Evolutionary conservation across 1,140 invertebrate genomes (phyloP), one percentile per base, ranked within the genome.

Genomic region (Trinorchestia longiramus): DNA sequence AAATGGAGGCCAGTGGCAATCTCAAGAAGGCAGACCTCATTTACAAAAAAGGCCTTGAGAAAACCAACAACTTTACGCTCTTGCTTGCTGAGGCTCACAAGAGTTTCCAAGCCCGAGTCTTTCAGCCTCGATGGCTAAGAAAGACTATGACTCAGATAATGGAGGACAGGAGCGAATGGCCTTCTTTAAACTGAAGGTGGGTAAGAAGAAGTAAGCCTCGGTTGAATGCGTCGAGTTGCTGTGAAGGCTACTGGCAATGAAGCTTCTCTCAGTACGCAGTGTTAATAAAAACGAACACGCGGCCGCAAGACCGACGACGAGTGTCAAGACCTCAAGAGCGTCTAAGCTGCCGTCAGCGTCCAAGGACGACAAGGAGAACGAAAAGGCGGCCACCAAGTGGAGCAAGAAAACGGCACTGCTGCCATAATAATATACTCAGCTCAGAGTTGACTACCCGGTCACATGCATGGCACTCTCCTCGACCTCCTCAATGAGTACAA

Each of bases 21-120:
- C 96, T 96, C n/a, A 97, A 97, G 96, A 97, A 97, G 96, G 97
- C 97, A 17, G 97, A 97, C 97, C 95, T 96, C 43, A 97, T 97
- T 19, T 97, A 97, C 96, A 95, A 96, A 23, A 97, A 97, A 95
- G 97, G 97, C 28, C 94, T 97, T 8, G 91, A 96, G 43, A 96
- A 96, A 95, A 96, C 96, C 87, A 97, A 97, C 28, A 87, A 97
- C 92, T 97, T 97, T 0, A 62, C 97, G 36, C 97, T 97, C 95
- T 42, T 94, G 4, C 96, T 97, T 44, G 95, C 97, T 87, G 96
- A 96, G 36, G 96, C 96, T 96, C 97, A 97, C 96, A 97, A 97
- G n/a, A 90, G 91, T 53, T 95, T 95, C 40, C 95, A 87, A 88
- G 87, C 95, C 11, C 62, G 95, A 17, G 42, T 88, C 15, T 87